Conservation (phyloP, 2,888 invertebrate genomes). For the Strigamia maritima region DNA sequence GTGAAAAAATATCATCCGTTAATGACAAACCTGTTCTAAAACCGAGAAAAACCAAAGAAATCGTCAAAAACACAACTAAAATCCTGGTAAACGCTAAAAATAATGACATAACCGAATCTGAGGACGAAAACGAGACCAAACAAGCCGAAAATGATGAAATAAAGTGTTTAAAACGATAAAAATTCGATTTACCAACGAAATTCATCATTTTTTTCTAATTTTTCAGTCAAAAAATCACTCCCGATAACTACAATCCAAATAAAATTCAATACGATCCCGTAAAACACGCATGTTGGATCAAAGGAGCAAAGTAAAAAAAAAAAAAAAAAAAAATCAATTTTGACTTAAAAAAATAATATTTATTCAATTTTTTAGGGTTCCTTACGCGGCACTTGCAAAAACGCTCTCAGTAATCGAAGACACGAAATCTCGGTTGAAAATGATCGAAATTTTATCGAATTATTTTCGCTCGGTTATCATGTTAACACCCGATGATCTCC, state of each 20-base stretch:
- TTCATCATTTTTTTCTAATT: background rate
- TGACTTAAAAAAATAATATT: too few species aligned
- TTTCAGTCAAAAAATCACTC: background rate
- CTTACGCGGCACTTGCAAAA: background rate
- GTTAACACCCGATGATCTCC: constrained; percentile 81
- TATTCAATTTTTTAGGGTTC: too few species aligned
- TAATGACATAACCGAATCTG: background rate
- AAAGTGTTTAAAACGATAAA: background rate
- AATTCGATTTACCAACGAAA: background rate
- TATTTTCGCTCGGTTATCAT: constrained; percentile 87
- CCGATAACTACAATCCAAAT: background rate
- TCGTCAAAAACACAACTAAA: too few species aligned
- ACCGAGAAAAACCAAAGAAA: too few species aligned
- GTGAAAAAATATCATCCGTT: background rate
- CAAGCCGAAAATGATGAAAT: background rate
- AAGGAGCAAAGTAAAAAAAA: background rate
- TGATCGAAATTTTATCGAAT: constrained; percentile 85
- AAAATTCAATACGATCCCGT: background rate
- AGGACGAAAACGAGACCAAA: background rate
- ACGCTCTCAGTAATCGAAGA: background rate
- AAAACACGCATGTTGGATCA: background rate
- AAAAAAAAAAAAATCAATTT: background rate
- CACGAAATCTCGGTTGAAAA: constrained; percentile 70
- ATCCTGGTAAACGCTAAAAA: too few species aligned
- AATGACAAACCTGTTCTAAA: background rate